phyloP scores from a whole-genome alignment of 2,888 invertebrate species.

The Amiota communis region DNA sequence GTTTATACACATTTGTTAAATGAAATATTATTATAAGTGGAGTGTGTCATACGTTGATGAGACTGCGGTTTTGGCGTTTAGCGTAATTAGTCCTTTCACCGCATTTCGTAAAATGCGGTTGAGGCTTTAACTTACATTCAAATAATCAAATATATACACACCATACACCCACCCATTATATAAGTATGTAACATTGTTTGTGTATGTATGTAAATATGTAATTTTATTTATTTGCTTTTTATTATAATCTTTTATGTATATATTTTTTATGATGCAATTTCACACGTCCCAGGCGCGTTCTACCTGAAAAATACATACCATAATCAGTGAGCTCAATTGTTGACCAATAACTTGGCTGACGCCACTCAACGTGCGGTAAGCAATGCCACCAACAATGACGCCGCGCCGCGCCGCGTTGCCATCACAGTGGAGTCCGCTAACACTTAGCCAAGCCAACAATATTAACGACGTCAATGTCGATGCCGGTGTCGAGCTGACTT shows the following conservation, averaged over 20 bases:
- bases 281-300: background rate
- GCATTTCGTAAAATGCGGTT: slow-evolving; percentile 60
- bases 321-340: background rate
- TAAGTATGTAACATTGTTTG: background rate
- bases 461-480: slow-evolving; percentile 12
- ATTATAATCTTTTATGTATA: background rate
- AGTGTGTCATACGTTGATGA: no score
- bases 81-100: slow-evolving; percentile 68
- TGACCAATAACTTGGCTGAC: background rate
- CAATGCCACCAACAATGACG: background rate
- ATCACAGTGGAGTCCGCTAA: background rate
- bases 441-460: background rate
- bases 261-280: background rate
- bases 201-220: background rate
- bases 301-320: background rate
- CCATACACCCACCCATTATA: slow-evolving; percentile 12
- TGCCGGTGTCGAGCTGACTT: slow-evolving; percentile 20
- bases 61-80: slow-evolving; percentile 61
- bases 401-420: background rate
- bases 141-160: slow-evolving; percentile 21
- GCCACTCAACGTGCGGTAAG: no score
- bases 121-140: slow-evolving; percentile 36
- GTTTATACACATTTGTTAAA: no score
- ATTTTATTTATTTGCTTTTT: background rate
- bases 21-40: no score